Base-by-base conservation (phyloP, 2,797 vertebrate genomes). In the Amblyopsis hoosieri region DNA sequence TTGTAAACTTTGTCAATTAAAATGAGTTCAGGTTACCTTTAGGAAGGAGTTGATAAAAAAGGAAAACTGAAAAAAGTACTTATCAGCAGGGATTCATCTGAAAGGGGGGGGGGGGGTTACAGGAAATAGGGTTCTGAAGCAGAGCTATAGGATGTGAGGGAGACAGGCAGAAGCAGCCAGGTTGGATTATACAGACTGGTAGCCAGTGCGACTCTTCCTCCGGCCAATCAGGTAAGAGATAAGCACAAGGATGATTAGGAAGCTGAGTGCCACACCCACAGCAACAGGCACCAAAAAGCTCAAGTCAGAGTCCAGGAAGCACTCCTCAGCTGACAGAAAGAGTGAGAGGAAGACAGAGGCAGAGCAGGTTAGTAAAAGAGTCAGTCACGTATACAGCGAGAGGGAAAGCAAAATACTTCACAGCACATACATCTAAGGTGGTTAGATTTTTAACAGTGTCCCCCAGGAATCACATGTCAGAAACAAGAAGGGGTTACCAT, bases 221-320 rank as follows among this genome's bases (percentile, higher is more conserved):
- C 94, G 94, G 89, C 96, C 96, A 94, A 97, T 96, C 89, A 98
- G 85, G 67, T 96, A 98, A 92, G 95, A 97, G 90, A 98, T 92
- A 93, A 98, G 95, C 79, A 96, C 95, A 89, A 97, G 94, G 93
- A 98, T 91, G 90, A 98, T 96, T 92, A 97, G 94, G 93, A 98
- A 96, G 90, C 95, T 94, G 87, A 98, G 94, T 0, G 94, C 93
- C 90, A 97, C 86, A 29, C 96, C 97, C 89, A 99, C 95, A 70
- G 95, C 94, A 71, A 98, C 92, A 82, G 96, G 96, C 87, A 99
- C 96, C 91, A 99, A 93, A 95, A 97, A 97, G 93, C 94, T 98
- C 93, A 98, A 94, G 91, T 98, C 96, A 95, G 95, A 93, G 89
- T 97, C 95, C 94, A 94, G 94, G 94, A 95, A 93, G 92, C 97